Percentiles rank a stretch among this genome's conserved stretches.
Conservation (phyloP, 2,888 invertebrate species). For the Oeneis ivallda region DNA sequence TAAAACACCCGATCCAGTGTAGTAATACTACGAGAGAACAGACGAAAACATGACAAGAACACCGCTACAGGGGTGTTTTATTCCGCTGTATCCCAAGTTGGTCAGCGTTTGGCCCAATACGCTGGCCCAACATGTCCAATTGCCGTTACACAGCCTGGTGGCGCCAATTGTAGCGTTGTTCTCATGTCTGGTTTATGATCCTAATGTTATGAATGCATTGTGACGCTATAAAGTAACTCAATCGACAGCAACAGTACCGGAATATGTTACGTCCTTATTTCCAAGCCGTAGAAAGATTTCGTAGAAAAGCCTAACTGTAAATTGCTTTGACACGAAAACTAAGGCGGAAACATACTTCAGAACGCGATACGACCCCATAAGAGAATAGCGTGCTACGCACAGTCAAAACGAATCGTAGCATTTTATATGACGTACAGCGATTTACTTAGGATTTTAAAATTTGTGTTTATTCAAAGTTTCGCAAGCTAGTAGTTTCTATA, state of each 20-base stretch:
- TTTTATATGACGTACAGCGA: too few relatives aligned
- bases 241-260: conserved; percentile 14
- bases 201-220: conserved; percentile 32
- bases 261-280: conserved; percentile 17
- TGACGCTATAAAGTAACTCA: conserved; percentile 18
- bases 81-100: conserved; percentile 34
- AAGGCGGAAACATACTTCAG: background rate
- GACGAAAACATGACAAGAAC: conserved; percentile 67
- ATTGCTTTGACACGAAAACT: background rate
- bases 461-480: too few relatives aligned
- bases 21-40: too few relatives aligned
- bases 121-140: background rate
- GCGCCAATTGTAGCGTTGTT: conserved; percentile 39
- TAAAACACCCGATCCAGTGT: conserved; percentile 59
- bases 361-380: background rate
- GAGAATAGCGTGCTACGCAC: too few relatives aligned
- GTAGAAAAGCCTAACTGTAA: conserved; percentile 12
- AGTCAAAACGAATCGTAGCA: too few relatives aligned
- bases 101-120: background rate
- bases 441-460: too few relatives aligned
- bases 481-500: too few relatives aligned
- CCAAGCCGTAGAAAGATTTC: background rate
- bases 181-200: conserved; percentile 38
- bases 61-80: conserved; percentile 60
- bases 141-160: conserved; percentile 61